Conservation (phyloP, 2,113 vertebrate species). For the Microcebus lehilahytsara region DNA sequence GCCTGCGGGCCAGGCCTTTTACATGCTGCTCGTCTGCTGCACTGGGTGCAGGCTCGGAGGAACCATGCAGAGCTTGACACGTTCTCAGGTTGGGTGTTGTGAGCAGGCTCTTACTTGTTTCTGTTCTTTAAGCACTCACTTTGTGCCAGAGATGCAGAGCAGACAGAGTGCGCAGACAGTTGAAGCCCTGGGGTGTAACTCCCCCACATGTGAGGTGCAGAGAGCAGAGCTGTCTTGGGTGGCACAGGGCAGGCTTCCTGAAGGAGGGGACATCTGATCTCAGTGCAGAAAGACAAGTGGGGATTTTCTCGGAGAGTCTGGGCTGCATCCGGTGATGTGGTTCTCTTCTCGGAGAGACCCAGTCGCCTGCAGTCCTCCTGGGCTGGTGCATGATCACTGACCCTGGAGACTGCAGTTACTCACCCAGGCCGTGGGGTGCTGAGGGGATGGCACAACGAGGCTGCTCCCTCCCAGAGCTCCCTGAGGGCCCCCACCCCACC, state of each 20-base stretch:
- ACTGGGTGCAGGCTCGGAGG: background rate
- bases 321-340: background rate
- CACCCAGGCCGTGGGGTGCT: accelerated
- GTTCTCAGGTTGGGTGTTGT: background rate
- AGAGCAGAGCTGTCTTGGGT: background rate
- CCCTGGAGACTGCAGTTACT: background rate
- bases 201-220: background rate
- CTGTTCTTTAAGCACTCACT: background rate
- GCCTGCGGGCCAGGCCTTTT: accelerated
- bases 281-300: background rate
- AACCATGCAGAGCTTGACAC: accelerated
- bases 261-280: background rate
- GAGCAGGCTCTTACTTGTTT: background rate
- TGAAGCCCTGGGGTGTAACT: background rate
- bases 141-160: background rate
- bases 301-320: background rate
- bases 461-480: background rate
- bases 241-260: background rate
- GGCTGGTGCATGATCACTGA: background rate
- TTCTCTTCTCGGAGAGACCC: background rate
- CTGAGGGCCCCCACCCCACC: too few species aligned
- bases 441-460: background rate
- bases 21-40: background rate
- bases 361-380: too few species aligned
- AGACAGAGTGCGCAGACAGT: background rate